Percentiles rank a stretch among this genome's conserved stretches.
These are phyloP conservation scores for Labia minor DNA, from an alignment of 2,888 invertebrate species.

Conservation along the genomic window DNA sequence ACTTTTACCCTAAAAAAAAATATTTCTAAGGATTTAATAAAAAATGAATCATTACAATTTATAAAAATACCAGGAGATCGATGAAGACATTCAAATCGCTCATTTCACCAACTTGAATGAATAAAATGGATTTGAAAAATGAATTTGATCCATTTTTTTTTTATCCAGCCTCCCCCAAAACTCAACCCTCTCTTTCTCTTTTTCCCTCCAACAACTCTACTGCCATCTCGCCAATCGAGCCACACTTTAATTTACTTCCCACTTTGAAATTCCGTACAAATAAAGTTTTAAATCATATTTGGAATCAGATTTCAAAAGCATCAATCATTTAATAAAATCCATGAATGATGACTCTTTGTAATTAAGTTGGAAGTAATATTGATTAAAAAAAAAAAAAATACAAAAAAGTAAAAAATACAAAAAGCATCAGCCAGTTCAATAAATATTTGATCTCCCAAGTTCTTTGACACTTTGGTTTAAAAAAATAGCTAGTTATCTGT, in stretches of 20 bases:
- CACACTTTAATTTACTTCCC: neutral
- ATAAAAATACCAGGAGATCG: too few relatives aligned
- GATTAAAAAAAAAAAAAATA: neutral
- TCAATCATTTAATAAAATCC: constrained; percentile 13
- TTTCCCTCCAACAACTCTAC: too few relatives aligned
- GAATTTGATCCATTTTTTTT: neutral
- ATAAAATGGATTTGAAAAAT: neutral
- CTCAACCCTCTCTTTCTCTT: too few relatives aligned
- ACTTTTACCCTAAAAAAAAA: too few relatives aligned
- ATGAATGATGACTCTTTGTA: constrained; percentile 4
- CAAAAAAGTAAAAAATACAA: neutral
- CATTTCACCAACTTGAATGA: too few relatives aligned
- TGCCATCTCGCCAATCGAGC: too few relatives aligned
- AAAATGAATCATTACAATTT: too few relatives aligned
- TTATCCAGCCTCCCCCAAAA: too few relatives aligned
- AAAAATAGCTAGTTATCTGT: neutral
- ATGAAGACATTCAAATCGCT: too few relatives aligned
- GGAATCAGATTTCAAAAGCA: neutral
- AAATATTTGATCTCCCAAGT: neutral
- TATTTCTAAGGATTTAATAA: too few relatives aligned
- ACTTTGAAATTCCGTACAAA: neutral
- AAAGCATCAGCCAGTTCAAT: neutral
- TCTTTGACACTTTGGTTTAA: neutral
- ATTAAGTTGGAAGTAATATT: constrained; percentile 1
- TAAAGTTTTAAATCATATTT: neutral